Evolutionary conservation across 2,888 invertebrate species (phyloP), one percentile per base, ranked within the genome.

Genomic region (Neria commutata): DNA sequence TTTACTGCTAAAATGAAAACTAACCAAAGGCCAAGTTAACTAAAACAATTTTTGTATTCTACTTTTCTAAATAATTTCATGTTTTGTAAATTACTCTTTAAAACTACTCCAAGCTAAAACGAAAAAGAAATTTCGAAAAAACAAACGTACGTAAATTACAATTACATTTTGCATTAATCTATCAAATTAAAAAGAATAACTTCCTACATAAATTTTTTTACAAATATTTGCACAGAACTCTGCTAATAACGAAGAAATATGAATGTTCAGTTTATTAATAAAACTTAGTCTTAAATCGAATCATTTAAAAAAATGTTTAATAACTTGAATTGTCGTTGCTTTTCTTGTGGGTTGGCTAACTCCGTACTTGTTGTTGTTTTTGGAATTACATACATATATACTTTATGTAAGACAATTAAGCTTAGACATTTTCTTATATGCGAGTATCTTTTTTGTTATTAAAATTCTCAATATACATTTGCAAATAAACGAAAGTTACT

Each of bases 11-110:
- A 54, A 70, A 79, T 78, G 74, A 73, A 69, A 80, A 82, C 81
- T 82, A 82, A 82, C 81, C 81, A 81, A 82, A 82, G 82, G 81
- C 81, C 81, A 82, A 82, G 81, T 82, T 82, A 81, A 82, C 81
- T 76, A 80, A 76, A 68, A 68, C 67, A 63, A 68, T 42, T 42
- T 37, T 37, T 37, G 6, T 37, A 4, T 14, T 8, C 16, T 37
- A 4, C 6, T 37, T 14, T 14, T 37, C n/a, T n/a, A 37, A 37
- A 14, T 37, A 29, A 29, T 37, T 37, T 42, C 42, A 42, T 48
- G 29, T 48, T 48, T 48, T 48, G 25, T 48, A 48, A 26, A 26
- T 48, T 26, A 48, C 48, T 14, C 8, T 48, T 48, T 46, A 46
- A 23, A 46, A 10, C 33, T 10, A 33, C 8, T 8, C 14, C 8